Conservation (phyloP, 2,113 vertebrate species). For the Gracilinanus agilis region DNA sequence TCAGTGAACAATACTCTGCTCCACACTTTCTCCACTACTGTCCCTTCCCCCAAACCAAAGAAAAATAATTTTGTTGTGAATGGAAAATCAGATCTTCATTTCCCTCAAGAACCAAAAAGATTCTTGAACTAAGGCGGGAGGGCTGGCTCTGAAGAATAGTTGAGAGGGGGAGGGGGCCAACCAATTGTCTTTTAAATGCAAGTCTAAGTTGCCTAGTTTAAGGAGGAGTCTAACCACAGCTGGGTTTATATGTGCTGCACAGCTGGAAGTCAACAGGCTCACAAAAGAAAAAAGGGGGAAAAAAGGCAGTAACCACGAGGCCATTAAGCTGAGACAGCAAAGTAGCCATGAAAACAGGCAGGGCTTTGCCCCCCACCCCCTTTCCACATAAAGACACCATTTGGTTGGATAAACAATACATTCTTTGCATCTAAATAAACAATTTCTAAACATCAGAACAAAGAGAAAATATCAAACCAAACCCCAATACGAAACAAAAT, state of each 20-base stretch:
- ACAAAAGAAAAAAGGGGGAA: slow-evolving; percentile 57
- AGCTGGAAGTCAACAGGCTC: slow-evolving; percentile 81
- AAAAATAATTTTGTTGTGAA: slow-evolving; percentile 58
- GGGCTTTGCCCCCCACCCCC: slow-evolving; percentile 63
- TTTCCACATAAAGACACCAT: slow-evolving; percentile 79
- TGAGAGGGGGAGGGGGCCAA: slow-evolving; percentile 20
- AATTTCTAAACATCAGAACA: slow-evolving; percentile 73
- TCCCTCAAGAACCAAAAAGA: slow-evolving; percentile 68
- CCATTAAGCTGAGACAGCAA: slow-evolving; percentile 80
- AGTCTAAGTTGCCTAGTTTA: slow-evolving; percentile 79
- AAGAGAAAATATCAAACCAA: slow-evolving; percentile 76
- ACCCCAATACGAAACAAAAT: slow-evolving; percentile 74
- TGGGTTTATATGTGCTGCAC: slow-evolving; percentile 79
- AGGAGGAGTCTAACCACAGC: slow-evolving; percentile 77
- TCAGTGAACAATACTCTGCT: slow-evolving; percentile 60
- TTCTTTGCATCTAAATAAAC: slow-evolving; percentile 82
- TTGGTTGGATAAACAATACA: slow-evolving; percentile 80
- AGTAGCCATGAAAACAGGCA: slow-evolving; percentile 73
- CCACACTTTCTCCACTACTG: background rate
- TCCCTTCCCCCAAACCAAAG: slow-evolving; percentile 1
- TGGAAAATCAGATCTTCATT: slow-evolving; percentile 73
- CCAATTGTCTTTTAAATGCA: slow-evolving; percentile 81
- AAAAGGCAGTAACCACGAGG: slow-evolving; percentile 62
- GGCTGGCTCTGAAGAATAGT: background rate
- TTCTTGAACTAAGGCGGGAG: slow-evolving; percentile 53